Conservation (phyloP, 1,140 invertebrate genomes). For the Scylla paramamosain region DNA sequence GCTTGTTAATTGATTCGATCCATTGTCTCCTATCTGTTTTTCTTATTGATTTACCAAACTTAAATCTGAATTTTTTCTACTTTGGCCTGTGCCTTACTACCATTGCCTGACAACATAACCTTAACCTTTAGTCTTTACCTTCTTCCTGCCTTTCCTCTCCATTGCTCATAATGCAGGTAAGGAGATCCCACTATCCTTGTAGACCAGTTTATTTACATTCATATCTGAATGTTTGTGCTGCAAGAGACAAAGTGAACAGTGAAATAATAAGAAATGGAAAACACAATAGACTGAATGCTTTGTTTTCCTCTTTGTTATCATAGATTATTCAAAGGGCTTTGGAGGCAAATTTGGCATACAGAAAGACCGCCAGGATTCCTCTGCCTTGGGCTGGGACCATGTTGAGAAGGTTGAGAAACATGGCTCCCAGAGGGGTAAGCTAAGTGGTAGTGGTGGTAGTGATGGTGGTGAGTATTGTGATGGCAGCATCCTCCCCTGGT, state of each 20-base stretch:
- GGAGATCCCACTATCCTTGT: neutral
- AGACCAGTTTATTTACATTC: neutral
- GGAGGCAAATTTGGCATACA: constrained; percentile 92
- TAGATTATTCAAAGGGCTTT: constrained; percentile 90
- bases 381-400: constrained; percentile 89
- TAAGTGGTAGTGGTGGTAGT: neutral
- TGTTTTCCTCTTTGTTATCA: constrained; percentile 33
- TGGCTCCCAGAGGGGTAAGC: constrained; percentile 87
- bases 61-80: too few relatives aligned
- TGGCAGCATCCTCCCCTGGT: neutral
- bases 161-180: neutral
- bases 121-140: neutral
- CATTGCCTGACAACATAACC: neutral
- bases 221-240: neutral
- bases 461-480: neutral
- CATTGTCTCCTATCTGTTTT: too few relatives aligned
- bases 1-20: too few relatives aligned
- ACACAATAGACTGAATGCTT: neutral
- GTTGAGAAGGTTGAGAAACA: constrained; percentile 86
- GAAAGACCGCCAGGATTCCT: constrained; percentile 88
- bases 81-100: too few relatives aligned
- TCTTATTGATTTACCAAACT: too few relatives aligned
- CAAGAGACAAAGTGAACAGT: neutral
- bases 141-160: neutral
- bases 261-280: neutral